Percentiles rank a stretch among this genome's conserved stretches.
phyloP scores from a whole-genome alignment of 1,140 invertebrate species.

The Drosophila triauraria region DNA sequence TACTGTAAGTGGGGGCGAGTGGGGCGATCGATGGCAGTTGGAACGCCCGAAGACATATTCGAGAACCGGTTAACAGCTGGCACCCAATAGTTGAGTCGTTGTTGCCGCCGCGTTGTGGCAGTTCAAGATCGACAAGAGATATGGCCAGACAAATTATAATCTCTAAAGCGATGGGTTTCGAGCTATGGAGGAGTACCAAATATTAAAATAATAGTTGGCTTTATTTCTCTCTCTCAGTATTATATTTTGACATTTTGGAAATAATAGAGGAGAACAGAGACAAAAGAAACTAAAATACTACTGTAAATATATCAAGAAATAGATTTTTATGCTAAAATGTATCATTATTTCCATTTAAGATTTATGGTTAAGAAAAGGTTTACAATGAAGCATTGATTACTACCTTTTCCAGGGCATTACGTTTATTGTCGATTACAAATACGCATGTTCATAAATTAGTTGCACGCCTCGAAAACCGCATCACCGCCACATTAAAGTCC shows the following conservation, averaged over 20 bases:
- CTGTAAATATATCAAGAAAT: too few species aligned
- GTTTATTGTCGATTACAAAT: not conserved
- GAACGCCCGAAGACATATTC: slow-evolving; percentile 30
- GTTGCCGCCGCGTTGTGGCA: slow-evolving; percentile 15
- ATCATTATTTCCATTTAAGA: too few species aligned
- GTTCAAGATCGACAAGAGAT: slow-evolving; percentile 41
- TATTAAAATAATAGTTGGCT: not conserved
- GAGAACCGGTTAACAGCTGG: slow-evolving; percentile 58
- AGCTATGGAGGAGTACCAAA: not conserved
- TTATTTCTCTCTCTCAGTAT: not conserved
- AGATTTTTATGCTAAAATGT: too few species aligned
- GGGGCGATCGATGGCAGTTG: slow-evolving; percentile 4
- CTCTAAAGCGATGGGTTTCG: not conserved
- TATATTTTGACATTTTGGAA: not conserved
- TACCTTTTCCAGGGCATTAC: not conserved
- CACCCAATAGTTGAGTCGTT: slow-evolving; percentile 45
- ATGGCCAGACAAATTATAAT: slow-evolving; percentile 36
- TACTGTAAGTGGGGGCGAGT: slow-evolving; percentile 18
- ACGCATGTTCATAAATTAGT: slow-evolving; percentile 16
- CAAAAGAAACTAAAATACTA: too few species aligned
- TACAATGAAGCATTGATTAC: not conserved
- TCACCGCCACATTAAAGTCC: slow-evolving; percentile 9
- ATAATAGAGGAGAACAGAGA: not conserved
- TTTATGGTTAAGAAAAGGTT: not conserved
- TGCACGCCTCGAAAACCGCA: slow-evolving; percentile 14